Evolutionary conservation across 2,797 vertebrate genomes (phyloP).

Genomic region (Pipistrellus pipistrellus): DNA sequence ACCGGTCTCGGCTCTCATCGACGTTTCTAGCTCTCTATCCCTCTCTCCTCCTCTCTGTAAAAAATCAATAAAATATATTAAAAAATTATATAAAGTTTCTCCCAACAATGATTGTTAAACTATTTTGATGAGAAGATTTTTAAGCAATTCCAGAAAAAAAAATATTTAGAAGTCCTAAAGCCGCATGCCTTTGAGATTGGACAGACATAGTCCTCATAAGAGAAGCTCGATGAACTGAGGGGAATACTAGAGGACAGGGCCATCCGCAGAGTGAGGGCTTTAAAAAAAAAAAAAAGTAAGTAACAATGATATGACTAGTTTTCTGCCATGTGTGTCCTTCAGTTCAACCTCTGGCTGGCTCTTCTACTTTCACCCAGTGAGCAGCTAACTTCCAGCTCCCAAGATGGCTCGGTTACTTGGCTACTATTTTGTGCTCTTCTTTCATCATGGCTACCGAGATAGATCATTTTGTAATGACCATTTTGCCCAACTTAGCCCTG

Average conservation of each 20-base stretch:
- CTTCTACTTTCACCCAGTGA: background rate
- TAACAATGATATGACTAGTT: background rate
- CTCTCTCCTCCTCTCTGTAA: too few species aligned
- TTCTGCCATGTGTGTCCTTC: background rate
- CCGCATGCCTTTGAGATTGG: background rate
- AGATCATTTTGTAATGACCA: background rate
- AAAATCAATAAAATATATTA: too few species aligned
- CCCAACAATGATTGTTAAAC: background rate
- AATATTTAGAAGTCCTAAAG: background rate
- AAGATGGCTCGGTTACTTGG: background rate
- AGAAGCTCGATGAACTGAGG: too few species aligned
- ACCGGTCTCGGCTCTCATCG: too few species aligned
- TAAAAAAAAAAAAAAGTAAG: too few species aligned
- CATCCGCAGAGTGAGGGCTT: too few species aligned
- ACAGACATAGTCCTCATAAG: too few species aligned
- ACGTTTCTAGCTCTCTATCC: too few species aligned
- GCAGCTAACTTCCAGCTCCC: background rate
- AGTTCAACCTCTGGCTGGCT: background rate
- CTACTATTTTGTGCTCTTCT: background rate
- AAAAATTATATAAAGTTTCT: background rate
- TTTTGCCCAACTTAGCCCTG: background rate
- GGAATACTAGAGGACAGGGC: too few species aligned
- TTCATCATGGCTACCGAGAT: background rate
- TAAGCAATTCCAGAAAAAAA: background rate
- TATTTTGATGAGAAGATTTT: background rate